phyloP scores from a whole-genome alignment of 1,140 invertebrate genomes.

The Leptinotarsa undecemlineata region DNA sequence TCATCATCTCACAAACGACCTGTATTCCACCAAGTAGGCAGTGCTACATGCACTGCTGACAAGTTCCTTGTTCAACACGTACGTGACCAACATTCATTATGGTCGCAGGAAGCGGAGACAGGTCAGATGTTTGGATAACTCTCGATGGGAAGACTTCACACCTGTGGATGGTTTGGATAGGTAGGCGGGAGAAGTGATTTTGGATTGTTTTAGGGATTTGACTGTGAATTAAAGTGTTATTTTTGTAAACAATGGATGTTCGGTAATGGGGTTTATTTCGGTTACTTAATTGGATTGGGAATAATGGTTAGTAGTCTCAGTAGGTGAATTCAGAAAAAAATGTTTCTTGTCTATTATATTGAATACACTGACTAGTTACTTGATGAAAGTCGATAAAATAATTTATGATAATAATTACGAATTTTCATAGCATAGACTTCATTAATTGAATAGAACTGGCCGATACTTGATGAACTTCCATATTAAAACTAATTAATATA shows the following conservation, averaged over 20 bases:
- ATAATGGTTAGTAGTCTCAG: no score
- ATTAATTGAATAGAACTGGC: no score
- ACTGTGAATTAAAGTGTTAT: background rate
- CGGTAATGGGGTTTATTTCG: background rate
- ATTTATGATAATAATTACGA: no score
- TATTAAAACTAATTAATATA: no score
- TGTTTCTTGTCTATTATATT: no score
- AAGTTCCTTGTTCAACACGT: slow-evolving; percentile 5
- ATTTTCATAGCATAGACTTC: no score
- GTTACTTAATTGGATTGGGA: background rate
- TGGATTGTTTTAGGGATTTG: background rate
- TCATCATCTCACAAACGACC: background rate
- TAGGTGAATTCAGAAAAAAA: no score
- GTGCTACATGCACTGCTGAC: slow-evolving; percentile 4
- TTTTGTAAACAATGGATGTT: background rate
- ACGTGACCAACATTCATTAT: slow-evolving; percentile 6
- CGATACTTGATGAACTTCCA: no score
- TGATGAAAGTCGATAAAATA: no score
- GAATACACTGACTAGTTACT: no score
- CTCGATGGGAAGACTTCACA: background rate
- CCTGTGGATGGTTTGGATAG: background rate
- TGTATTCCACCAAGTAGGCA: background rate
- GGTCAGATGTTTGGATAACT: background rate
- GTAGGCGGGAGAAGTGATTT: background rate
- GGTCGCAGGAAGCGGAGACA: background rate